phyloP scores from a whole-genome alignment of 2,888 invertebrate genomes.

The Parochlus steinenii region DNA sequence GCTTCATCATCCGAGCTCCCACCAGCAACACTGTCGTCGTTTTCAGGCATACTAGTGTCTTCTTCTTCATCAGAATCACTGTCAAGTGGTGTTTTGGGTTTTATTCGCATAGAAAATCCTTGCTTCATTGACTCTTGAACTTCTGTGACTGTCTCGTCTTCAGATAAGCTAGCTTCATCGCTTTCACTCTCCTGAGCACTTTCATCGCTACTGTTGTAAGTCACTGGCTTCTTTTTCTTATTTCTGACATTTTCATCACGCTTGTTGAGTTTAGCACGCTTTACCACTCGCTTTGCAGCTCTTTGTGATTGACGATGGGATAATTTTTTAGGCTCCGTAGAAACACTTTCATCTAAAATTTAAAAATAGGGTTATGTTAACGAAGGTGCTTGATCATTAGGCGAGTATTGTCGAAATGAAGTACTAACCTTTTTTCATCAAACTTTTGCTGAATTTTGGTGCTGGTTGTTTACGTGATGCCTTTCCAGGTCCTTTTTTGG shows the following conservation, averaged over 20 bases:
- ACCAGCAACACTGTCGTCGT: background rate
- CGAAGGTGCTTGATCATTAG: conserved; percentile 6
- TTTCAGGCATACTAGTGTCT: conserved; percentile 16
- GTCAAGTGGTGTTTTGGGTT: conserved; percentile 16
- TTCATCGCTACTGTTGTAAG: conserved; percentile 18
- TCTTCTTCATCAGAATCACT: conserved; percentile 17
- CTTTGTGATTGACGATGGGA: conserved; percentile 56
- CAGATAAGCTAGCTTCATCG: too few relatives aligned
- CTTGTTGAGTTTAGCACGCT: background rate
- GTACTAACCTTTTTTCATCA: conserved; percentile 22
- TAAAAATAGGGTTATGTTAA: conserved; percentile 7
- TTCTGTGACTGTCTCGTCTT: conserved; percentile 21
- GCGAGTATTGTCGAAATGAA: background rate
- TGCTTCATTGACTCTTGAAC: conserved; percentile 15
- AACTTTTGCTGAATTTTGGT: conserved; percentile 36
- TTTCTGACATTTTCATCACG: conserved; percentile 18
- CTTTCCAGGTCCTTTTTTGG: conserved; percentile 68
- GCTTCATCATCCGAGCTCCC: conserved; percentile 17
- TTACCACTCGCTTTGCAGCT: conserved; percentile 35
- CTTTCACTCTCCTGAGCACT: conserved; percentile 20
- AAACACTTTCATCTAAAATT: conserved; percentile 26
- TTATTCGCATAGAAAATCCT: conserved; percentile 15
- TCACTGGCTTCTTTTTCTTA: conserved; percentile 28
- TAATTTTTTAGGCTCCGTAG: conserved; percentile 39
- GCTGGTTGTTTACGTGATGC: conserved; percentile 77